Base-by-base conservation (phyloP, 2,113 vertebrate genomes). In the Albula goreensis region DNA sequence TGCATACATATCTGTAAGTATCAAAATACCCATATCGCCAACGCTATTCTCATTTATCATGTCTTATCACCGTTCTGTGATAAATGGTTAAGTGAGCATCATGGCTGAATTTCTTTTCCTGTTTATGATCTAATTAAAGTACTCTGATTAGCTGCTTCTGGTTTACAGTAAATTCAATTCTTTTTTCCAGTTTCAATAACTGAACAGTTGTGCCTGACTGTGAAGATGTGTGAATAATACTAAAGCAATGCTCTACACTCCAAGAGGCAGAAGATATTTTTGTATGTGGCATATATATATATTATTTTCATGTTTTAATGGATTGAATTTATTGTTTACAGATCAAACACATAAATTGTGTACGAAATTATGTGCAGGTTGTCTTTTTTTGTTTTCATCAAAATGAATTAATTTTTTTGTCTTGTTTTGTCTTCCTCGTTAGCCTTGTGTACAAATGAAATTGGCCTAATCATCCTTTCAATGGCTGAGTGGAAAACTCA, bases 361-460 rank as follows among this genome's bases (percentile, higher is more conserved):
- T 92, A 88, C 91, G 86, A 90, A 90, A 92, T 90, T 89, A 87
- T 90, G 88, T 91, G 80, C 51, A 22, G 25, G 57, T 41, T 31
- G 8, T 79, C 6, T 80, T 84, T 80, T 56, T 78, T 52, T 31
- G 22, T 41, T 79, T 74, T 41, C 84, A 86, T 57, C 91, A 87
- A n/a, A 86, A 80, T 83, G 91, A 0, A 89, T 66, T 74, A 93
- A 91, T 56, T 88, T 94, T 91, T 91, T 87, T 85, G 89, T 93
- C 90, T 90, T 88, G 88, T 91, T 92, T 91, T 88, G 93, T 95
- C 95, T 98, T 95, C 96, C 93, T 94, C 91, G 94, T 90, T 94
- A 94, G 94, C 95, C 93, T 96, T 94, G 90, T 94, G 94, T 96
- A 96, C 92, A 96, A 95, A 95, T 89, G 82, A 92, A 93, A 90